These are phyloP conservation scores for Branchinecta lindahli DNA, from an alignment of 1,140 invertebrate species.

Conservation along the genomic window DNA sequence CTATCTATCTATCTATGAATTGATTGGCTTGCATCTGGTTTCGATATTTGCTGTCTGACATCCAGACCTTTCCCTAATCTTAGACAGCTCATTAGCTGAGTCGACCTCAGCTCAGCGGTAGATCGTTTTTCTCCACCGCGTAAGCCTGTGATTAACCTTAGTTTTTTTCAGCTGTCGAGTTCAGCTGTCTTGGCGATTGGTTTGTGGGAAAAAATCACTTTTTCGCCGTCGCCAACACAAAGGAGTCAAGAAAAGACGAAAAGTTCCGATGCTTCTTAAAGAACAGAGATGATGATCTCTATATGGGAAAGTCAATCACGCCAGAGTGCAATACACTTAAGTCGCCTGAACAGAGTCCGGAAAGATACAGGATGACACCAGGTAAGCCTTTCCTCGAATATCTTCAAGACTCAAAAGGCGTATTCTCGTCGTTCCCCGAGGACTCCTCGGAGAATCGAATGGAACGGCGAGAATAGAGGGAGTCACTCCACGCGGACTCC, in stretches of 20 bases:
- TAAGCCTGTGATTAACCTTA: slow-evolving; percentile 20
- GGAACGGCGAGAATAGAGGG: too few relatives aligned
- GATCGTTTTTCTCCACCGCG: too few relatives aligned
- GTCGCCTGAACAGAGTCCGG: slow-evolving; percentile 80
- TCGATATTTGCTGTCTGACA: too few relatives aligned
- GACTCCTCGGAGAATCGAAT: too few relatives aligned
- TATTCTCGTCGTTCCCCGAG: too few relatives aligned
- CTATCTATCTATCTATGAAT: too few relatives aligned
- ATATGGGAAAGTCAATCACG: slow-evolving; percentile 75
- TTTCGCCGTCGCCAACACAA: slow-evolving; percentile 84
- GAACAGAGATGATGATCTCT: slow-evolving; percentile 83
- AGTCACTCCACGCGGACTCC: too few relatives aligned
- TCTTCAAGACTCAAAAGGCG: too few relatives aligned
- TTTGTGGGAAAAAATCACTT: slow-evolving; percentile 88
- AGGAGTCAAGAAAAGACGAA: slow-evolving; percentile 82
- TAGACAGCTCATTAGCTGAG: too few relatives aligned
- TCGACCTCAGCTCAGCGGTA: too few relatives aligned
- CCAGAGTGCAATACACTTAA: slow-evolving; percentile 80
- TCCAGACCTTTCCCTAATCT: too few relatives aligned
- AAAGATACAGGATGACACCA: slow-evolving; percentile 69
- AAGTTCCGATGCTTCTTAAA: slow-evolving; percentile 83
- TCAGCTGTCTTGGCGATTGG: slow-evolving; percentile 86
- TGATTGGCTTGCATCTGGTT: too few relatives aligned
- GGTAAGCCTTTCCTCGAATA: slow-evolving; percentile 33
- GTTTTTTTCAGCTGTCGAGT: slow-evolving; percentile 54